Conservation (phyloP, 1,140 invertebrate species). For the Ceratina calcarata region DNA sequence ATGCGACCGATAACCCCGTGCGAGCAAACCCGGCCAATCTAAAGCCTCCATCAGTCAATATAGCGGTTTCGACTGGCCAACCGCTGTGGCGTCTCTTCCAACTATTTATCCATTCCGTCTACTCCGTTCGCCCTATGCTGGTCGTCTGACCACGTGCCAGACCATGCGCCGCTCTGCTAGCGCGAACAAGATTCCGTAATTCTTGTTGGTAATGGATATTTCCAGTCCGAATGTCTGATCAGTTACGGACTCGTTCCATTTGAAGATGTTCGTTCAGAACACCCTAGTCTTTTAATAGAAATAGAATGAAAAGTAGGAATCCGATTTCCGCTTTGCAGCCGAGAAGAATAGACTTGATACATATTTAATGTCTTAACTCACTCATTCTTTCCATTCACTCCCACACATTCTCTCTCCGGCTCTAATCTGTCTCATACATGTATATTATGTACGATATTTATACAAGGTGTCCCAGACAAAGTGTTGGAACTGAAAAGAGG, state of each 20-base stretch:
- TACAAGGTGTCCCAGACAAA: too few species aligned
- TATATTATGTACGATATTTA: too few species aligned
- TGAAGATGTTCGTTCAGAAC: neutral
- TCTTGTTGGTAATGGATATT: neutral
- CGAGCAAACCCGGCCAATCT: conserved; percentile 35
- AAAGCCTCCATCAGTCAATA: conserved; percentile 45
- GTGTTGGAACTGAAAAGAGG: too few species aligned
- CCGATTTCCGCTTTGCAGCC: too few species aligned
- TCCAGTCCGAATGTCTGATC: neutral
- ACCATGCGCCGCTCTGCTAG: neutral
- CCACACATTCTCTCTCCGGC: too few species aligned
- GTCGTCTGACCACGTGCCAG: conserved; percentile 10
- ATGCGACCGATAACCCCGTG: conserved; percentile 12
- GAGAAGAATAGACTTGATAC: too few species aligned
- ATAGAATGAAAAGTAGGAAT: too few species aligned
- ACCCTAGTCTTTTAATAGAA: too few species aligned
- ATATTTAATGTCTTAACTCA: too few species aligned
- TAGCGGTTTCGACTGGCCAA: conserved; percentile 23
- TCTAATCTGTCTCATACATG: too few species aligned
- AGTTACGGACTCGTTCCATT: neutral
- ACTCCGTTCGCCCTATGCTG: neutral
- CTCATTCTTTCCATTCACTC: too few species aligned
- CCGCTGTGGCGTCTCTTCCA: conserved; percentile 29
- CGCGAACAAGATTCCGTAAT: neutral
- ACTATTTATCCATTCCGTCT: conserved; percentile 37